Base-by-base conservation (phyloP, 1,140 invertebrate species). In the Drosophila insularis region DNA sequence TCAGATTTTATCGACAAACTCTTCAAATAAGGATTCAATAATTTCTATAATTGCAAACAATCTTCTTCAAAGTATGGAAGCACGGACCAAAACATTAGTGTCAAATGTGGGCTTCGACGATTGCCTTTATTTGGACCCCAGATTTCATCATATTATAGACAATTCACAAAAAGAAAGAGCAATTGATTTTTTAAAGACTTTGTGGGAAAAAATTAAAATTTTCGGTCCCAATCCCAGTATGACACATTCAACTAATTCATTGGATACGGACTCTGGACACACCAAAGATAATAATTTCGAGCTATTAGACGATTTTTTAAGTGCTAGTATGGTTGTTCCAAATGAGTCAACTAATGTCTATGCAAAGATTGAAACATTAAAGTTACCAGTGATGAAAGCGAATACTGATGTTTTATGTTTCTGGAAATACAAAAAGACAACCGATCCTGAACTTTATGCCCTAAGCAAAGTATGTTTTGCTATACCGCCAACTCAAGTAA, bases 401-500 rank as follows among this genome's bases (percentile, higher is more conserved):
- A 63, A 54, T 37, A 17, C 32, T 23, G 53, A 61, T 61, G 59
- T 61, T 54, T 63, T 63, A 23, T 54, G 32, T 55, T 63, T 66
- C 46, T 66, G 55, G 17, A 71, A 71, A 66, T 21, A 32, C 4
- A 60, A 21, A n/a, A 64, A 71, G 21, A 19, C n/a, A 23, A 39
- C 17, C 63, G 40, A 59, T 66, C 23, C 50, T 39, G 60, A 56
- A 35, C 68, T 70, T 23, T 59, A 65, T 39, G 54, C 31, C 19
- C 55, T 71, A 31, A 70, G 62, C 54, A 59, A 70, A 50, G 6
- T 65, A 58, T 69, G 53, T 27, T 69, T 69, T 56, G 60, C 67
- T 23, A 63, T 69, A 63, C 60, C 67, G 8, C 67, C 53, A 63
- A 63, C 67, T 69, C 53, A 70, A 70, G 68, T 70, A 70, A 70